These are phyloP conservation scores for Microcebus ravelobensis DNA, from an alignment of 2,113 vertebrate species.

Conservation along the genomic window DNA sequence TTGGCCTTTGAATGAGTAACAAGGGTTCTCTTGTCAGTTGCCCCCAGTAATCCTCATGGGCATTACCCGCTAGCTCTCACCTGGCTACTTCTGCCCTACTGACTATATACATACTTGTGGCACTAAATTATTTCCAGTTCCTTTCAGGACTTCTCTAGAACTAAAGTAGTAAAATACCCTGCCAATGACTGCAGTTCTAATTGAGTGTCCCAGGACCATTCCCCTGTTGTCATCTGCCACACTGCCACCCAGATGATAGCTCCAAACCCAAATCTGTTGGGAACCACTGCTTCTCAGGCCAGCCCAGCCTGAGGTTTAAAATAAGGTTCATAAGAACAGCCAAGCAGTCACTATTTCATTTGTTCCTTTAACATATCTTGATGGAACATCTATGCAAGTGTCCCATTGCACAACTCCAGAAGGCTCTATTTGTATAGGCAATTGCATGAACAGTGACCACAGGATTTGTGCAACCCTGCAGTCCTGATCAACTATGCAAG, in stretches of 20 bases:
- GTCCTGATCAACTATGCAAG: background rate
- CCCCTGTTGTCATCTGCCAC: background rate
- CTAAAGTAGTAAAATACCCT: background rate
- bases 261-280: background rate
- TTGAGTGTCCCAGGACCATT: background rate
- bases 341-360: background rate
- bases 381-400: background rate
- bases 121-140: background rate
- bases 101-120: background rate
- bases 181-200: background rate
- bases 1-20: background rate
- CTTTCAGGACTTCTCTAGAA: background rate
- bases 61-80: background rate
- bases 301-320: background rate
- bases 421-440: background rate
- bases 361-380: background rate
- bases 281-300: background rate
- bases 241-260: background rate
- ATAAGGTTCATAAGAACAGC: background rate
- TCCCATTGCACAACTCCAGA: background rate
- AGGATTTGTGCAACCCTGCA: background rate
- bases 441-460: background rate
- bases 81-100: background rate
- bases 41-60: background rate
- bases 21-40: background rate